A percentile compares a stretch with the other conserved stretches of the same genome.
Conservation (phyloP, 1,140 invertebrate species). For the Anoplolepis gracilipes region DNA sequence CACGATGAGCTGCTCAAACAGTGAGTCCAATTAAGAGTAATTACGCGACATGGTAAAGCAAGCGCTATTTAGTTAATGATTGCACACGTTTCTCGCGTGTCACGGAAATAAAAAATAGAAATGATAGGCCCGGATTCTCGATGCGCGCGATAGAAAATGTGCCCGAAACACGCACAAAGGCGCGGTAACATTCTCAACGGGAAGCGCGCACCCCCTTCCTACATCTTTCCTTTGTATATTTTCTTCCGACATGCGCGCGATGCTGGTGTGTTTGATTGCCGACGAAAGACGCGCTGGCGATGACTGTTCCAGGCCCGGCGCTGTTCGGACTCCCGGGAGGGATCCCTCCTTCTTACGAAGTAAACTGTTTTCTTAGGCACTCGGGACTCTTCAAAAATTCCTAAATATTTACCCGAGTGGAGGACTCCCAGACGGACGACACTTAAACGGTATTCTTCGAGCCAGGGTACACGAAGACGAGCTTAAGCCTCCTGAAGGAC, state of each 20-base stretch:
- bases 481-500: constrained; percentile 77
- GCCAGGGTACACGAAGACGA: constrained; percentile 71
- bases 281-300: constrained; percentile 53
- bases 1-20: background rate
- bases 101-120: constrained; percentile 29
- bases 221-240: constrained; percentile 46
- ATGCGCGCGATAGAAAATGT: constrained; percentile 16
- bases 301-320: constrained; percentile 57
- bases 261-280: constrained; percentile 47
- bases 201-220: constrained; percentile 11
- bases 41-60: background rate
- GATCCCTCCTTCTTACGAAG: constrained; percentile 64
- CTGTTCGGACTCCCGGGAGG: constrained; percentile 44
- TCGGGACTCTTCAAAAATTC: constrained; percentile 81
- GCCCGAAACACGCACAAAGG: constrained; percentile 18
- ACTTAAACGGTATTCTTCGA: constrained; percentile 75
- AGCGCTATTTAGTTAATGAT: background rate
- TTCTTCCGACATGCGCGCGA: constrained; percentile 22
- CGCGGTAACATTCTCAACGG: constrained; percentile 13
- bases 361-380: constrained; percentile 84
- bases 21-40: constrained; percentile 40
- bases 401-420: constrained; percentile 83
- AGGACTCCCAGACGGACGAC: constrained; percentile 77
- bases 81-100: constrained; percentile 19
- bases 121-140: background rate